phyloP scores from a whole-genome alignment of 1,140 invertebrate genomes.

The Drosophila ercepeae region DNA sequence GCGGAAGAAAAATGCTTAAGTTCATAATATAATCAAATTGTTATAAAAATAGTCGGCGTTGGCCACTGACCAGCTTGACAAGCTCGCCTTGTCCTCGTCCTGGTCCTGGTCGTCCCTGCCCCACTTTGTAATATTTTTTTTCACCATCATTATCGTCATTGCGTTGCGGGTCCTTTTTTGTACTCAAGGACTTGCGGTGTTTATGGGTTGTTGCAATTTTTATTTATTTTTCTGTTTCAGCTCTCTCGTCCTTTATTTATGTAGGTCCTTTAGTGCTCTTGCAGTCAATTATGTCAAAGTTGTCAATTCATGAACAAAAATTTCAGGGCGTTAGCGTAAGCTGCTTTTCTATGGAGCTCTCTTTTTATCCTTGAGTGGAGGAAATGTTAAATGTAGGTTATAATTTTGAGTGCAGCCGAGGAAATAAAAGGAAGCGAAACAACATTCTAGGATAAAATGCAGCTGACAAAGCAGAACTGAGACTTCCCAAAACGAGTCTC shows the following conservation, averaged over 20 bases:
- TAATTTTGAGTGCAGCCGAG: slow-evolving; percentile 52
- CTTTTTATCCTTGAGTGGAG: slow-evolving; percentile 12
- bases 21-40: slow-evolving; percentile 79
- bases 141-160: slow-evolving; percentile 47
- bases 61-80: slow-evolving; percentile 18
- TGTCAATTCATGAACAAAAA: slow-evolving; percentile 72
- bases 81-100: slow-evolving; percentile 44
- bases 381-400: slow-evolving; percentile 74
- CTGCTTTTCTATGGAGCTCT: slow-evolving; percentile 44
- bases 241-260: slow-evolving; percentile 4
- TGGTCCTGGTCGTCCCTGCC: slow-evolving; percentile 54
- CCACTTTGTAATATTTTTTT: slow-evolving; percentile 26
- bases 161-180: slow-evolving; percentile 41
- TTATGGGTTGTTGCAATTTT: slow-evolving; percentile 75
- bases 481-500: neutral
- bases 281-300: slow-evolving; percentile 82
- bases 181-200: slow-evolving; percentile 68
- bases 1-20: slow-evolving; percentile 45
- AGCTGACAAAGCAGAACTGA: slow-evolving; percentile 9
- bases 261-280: slow-evolving; percentile 22
- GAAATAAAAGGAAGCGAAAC: neutral
- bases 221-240: slow-evolving; percentile 44
- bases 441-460: slow-evolving; percentile 20
- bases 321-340: slow-evolving; percentile 62
- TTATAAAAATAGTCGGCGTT: slow-evolving; percentile 72